Evolutionary conservation across 2,797 vertebrate species (phyloP), one percentile per base, ranked within the genome.

Genomic region (Enteromius radiatus): DNA sequence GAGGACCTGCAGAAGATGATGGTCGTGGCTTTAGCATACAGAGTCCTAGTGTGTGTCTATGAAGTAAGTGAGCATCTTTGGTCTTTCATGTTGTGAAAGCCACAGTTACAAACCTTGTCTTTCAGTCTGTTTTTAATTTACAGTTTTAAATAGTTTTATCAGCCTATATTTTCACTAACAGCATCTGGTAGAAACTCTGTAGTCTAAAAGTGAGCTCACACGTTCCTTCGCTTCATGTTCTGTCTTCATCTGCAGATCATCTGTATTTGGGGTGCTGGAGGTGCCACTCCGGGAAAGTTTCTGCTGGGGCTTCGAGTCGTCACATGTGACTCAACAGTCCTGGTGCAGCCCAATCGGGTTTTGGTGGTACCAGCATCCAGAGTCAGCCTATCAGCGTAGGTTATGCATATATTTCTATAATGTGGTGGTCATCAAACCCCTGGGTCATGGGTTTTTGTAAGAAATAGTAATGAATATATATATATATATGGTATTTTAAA

Each of bases 1-100:
- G 98, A 99, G 92, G 98, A 99, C 79, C 89, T 99, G 84, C 97
- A 98, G 95, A 98, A 97, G 92, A 98, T 99, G 97, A 97, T 99
- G 97, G 86, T 94, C 11, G 96, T 98, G 17, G 97, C 98, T 70
- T 93, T 99, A 89, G 95, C 98, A 88, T 99, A 99, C 94, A 96
- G 98, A 89, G 89, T 98, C 43, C 87, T 99, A 28, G 97, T 99
- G 91, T 99, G 97, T 87, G 91, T 97, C 87, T 99, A 98, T 87
- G 97, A 99, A 96, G 97, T 99, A 92, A 92, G 88, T 85, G 6
- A 65, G 4, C 38, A 41, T n/a, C 9, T 14, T 45, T n/a, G 36
- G 11, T 21, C 38, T 14, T 26, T 14, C 3, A 26, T 59, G 15
- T 61, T 31, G 69, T 47, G 38, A 45, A 68, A 28, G 43, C 15